Conservation (phyloP, 2,113 vertebrate genomes). For the Lepisosteus osseus region DNA sequence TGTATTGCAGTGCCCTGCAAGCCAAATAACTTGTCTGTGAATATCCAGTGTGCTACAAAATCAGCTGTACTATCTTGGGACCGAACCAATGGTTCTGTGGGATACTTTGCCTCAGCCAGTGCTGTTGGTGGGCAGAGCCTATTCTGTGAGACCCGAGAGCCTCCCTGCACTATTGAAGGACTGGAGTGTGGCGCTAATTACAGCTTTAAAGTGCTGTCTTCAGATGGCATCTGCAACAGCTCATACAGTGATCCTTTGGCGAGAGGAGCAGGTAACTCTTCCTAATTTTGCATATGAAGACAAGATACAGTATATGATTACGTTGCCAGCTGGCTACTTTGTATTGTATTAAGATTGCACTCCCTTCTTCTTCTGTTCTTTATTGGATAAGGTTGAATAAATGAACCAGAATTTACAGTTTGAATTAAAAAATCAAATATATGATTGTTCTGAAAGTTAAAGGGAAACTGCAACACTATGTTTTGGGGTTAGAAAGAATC, state of each 20-base stretch:
- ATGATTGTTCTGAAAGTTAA: background rate
- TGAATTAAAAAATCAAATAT: background rate
- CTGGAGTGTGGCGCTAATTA: conserved; percentile 58
- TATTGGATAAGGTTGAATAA: too few species aligned
- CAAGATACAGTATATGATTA: background rate
- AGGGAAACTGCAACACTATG: too few species aligned
- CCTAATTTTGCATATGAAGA: background rate
- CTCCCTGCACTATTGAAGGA: conserved; percentile 47
- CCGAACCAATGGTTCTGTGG: conserved; percentile 21
- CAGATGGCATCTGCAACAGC: conserved; percentile 59
- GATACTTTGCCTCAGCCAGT: conserved; percentile 52
- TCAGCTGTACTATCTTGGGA: conserved; percentile 58
- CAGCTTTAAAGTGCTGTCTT: conserved; percentile 62
- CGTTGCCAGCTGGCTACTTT: too few species aligned
- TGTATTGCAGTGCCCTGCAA: conserved; percentile 57
- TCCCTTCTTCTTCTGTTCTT: too few species aligned
- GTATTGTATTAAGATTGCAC: too few species aligned
- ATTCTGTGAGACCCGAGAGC: conserved; percentile 40
- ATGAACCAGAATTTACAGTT: too few species aligned
- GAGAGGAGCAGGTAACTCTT: conserved; percentile 54
- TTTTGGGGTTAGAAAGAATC: too few species aligned
- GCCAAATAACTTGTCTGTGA: conserved; percentile 44
- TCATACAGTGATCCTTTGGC: conserved; percentile 46
- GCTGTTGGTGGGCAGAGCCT: conserved; percentile 33
- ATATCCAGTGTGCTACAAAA: conserved; percentile 45